Percentiles rank a stretch among this genome's conserved stretches.
Conservation (phyloP, 2,797 vertebrate species). For the Podarcis lilfordi region DNA sequence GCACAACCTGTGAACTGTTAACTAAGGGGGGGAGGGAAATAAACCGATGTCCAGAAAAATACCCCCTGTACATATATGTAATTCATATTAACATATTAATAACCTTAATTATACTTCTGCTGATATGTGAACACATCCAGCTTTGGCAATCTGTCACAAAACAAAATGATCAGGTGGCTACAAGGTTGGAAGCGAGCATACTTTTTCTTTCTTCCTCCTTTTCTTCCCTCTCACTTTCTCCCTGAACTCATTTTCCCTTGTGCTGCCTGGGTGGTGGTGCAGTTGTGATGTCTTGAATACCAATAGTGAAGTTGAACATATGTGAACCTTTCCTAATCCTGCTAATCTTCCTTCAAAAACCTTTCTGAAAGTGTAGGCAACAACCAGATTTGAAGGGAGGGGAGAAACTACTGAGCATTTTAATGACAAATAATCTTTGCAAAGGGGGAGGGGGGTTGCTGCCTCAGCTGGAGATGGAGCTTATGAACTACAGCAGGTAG, state of each 20-base stretch:
- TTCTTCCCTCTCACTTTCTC: background rate
- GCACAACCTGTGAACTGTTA: background rate
- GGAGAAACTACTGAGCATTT: conserved; percentile 78
- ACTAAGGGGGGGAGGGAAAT: background rate
- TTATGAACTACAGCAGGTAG: conserved; percentile 80
- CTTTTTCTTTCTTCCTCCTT: background rate
- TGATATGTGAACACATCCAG: background rate
- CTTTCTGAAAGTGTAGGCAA: conserved; percentile 81
- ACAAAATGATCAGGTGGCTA: background rate
- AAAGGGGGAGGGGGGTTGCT: conserved; percentile 57
- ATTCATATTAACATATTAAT: background rate
- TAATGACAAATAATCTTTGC: conserved; percentile 87
- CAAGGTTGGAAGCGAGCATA: accelerated
- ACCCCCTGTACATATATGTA: background rate
- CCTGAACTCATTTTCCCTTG: conserved; percentile 42
- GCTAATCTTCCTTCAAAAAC: conserved; percentile 95
- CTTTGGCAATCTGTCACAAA: background rate
- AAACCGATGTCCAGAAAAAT: background rate
- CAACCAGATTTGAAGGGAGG: conserved; percentile 77
- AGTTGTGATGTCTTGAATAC: conserved; percentile 89
- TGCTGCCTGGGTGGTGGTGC: conserved; percentile 87
- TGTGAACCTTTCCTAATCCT: conserved; percentile 98
- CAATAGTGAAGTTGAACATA: conserved; percentile 95
- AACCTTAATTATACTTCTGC: background rate
- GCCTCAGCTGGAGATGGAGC: conserved; percentile 77